phyloP scores from a whole-genome alignment of 1,140 invertebrate species.

The Drosophila subpulchrella region DNA sequence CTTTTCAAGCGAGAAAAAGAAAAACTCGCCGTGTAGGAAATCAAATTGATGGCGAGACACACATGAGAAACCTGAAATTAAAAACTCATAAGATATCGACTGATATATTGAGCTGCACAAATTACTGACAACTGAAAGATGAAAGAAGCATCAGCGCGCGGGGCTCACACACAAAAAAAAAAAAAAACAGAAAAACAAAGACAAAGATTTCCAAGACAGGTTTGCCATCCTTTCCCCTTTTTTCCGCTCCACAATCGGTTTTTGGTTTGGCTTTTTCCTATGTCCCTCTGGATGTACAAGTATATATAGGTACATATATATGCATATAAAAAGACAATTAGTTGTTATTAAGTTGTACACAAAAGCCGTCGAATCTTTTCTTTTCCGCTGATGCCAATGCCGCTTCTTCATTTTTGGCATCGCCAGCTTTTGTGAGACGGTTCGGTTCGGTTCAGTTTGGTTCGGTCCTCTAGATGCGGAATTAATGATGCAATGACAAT shows the following conservation, averaged over 20 bases:
- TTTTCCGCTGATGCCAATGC: slow-evolving; percentile 1
- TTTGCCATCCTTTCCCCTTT: slow-evolving; percentile 36
- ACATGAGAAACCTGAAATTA: slow-evolving; percentile 80
- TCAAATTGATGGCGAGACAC: slow-evolving; percentile 76
- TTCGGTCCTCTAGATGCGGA: slow-evolving; percentile 51
- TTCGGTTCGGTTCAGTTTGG: neutral
- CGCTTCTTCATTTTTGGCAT: slow-evolving; percentile 44
- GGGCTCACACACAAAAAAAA: neutral
- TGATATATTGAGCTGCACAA: slow-evolving; percentile 85
- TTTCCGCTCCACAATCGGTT: slow-evolving; percentile 1
- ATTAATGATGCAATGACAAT: slow-evolving; percentile 69
- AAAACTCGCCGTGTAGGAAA: slow-evolving; percentile 69
- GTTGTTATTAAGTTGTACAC: slow-evolving; percentile 81
- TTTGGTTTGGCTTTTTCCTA: slow-evolving; percentile 15
- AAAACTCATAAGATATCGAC: slow-evolving; percentile 85
- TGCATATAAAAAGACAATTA: slow-evolving; percentile 83
- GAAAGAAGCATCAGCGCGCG: slow-evolving; percentile 52
- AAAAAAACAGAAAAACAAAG: slow-evolving; percentile 39
- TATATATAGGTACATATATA: slow-evolving; percentile 51
- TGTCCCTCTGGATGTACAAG: neutral
- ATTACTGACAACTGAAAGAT: slow-evolving; percentile 83
- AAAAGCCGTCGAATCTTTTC: slow-evolving; percentile 68
- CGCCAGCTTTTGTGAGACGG: slow-evolving; percentile 31
- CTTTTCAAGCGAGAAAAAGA: slow-evolving; percentile 72
- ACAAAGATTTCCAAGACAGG: slow-evolving; percentile 69